Evolutionary conservation across 2,113 vertebrate species (phyloP), one percentile per base, ranked within the genome.

Genomic region (Salvator merianae): DNA sequence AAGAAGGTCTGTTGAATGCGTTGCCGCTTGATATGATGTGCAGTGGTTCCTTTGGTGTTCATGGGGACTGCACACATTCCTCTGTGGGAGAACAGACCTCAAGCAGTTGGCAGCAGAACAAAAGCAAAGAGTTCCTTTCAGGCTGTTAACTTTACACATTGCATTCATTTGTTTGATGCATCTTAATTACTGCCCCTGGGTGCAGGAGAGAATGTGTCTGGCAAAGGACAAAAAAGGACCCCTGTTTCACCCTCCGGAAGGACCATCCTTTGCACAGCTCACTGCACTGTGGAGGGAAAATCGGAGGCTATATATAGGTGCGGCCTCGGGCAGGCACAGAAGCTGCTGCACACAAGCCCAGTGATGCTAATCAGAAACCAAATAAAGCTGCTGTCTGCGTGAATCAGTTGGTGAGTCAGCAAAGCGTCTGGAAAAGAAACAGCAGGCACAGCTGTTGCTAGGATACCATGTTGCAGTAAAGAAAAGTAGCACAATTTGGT

Each of bases 331-430:
- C 38, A 0, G 8, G 63, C 77, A 76, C 3, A 84, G 87, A 89
- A 70, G 71, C 83, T 13, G 18, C 82, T 13, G 18, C 82, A 82
- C 34, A 0, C 82, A 69, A 77, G 87, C 81, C 1, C 24, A 0
- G 24, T 0, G 5, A 84, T 82, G 89, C 92, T 92, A 89, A 90
- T 94, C 88, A 82, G 90, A 91, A 94, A 91, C 82, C 89, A 85
- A 90, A 88, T 47, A 77, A 89, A 93, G 91, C 89, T 90, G 83
- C 88, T 93, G 95, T 91, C 91, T 89, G 77, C 66, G 24, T 93
- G 92, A 93, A 88, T 90, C 91, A 88, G 90, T 78, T 91, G 82
- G 89, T 90, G 91, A 93, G 88, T 93, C 92, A 92, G 92, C 91
- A 93, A 82, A 92, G 86, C 63, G 63, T 87, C 55, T 81, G 87